Evolutionary conservation across 2,113 vertebrate genomes (phyloP).

Genomic region (Azemiops feae): DNA sequence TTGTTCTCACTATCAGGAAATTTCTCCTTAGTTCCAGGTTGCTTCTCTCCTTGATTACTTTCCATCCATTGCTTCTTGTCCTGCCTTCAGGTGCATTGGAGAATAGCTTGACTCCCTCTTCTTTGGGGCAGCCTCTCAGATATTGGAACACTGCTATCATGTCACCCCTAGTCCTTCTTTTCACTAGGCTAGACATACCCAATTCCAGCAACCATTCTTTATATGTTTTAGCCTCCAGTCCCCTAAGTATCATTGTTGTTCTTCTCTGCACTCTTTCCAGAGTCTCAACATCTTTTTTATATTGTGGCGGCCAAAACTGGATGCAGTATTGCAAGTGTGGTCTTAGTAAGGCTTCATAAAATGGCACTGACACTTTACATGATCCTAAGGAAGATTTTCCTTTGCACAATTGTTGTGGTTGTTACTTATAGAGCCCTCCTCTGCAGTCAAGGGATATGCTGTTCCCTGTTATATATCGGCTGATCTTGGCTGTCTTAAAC

Average conservation of each 20-base stretch:
- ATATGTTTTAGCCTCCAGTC: not conserved
- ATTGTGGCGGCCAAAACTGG: too few relatives aligned
- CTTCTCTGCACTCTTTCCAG: too few relatives aligned
- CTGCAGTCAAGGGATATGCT: not conserved
- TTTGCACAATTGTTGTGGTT: not conserved
- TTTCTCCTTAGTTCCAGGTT: not conserved
- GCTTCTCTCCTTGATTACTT: not conserved
- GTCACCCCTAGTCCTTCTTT: not conserved
- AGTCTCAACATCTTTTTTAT: too few relatives aligned
- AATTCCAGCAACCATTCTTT: not conserved
- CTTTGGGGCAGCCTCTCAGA: not conserved
- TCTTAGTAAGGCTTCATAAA: not conserved
- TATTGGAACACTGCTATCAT: not conserved
- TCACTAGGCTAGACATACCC: not conserved
- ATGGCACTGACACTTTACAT: too few relatives aligned
- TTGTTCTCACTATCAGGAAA: not conserved
- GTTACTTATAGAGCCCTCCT: not conserved
- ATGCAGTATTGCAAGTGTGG: too few relatives aligned
- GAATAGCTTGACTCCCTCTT: too few relatives aligned
- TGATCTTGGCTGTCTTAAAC: not conserved
- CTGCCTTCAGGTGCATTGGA: not conserved
- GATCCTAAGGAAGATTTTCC: not conserved
- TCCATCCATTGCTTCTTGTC: not conserved
- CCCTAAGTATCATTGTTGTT: too few relatives aligned
- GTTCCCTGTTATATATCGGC: not conserved